Base-by-base conservation (phyloP, 2,113 vertebrate species). In the Cryptotis parvus region DNA sequence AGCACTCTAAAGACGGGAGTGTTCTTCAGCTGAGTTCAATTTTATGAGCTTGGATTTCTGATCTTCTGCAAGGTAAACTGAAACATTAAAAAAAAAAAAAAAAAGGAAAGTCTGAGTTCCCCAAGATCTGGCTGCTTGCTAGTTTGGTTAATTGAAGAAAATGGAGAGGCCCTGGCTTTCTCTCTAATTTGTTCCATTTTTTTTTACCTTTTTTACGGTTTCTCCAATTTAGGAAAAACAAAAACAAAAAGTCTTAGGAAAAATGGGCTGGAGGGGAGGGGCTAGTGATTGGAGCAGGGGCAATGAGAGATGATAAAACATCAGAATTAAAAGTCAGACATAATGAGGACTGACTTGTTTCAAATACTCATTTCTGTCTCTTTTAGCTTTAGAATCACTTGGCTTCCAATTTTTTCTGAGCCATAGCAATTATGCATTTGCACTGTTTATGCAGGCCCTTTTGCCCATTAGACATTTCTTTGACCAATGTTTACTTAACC, bases 1-100 rank as follows among this genome's bases (percentile, higher is more conserved):
- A 96, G 87, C 98, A 97, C 96, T 97, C 95, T 97, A 96, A 96
- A 97, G 98, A 98, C 97, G 95, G 98, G 99, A 98, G 98, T 58
- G 97, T 98, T 98, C 97, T 97, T 97, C 97, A 97, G 98, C 97
- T 98, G 98, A 98, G 96, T 98, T 96, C 97, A 97, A 97, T 97
- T 97, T 98, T 97, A 96, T 97, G 97, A 97, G 97, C 91, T 96
- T 95, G 92, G 82, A 74, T 96, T 97, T 90, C 94, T 97, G 96
- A 96, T 96, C 96, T 96, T 96, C 88, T 89, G 92, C 96, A 97
- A 98, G 97, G 97, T 98, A 98, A 94, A 94, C 94, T 92, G 95
- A 91, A 88, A 91, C 92, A 90, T 95, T 96, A 75, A 81, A 94
- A 96, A 96, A 90, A 55, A 55, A 55, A 55, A 55, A 55, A 58